Evolutionary conservation across 35 echinoderm and acorn worm genomes (phyloP).

Genomic region (Apostichopus californicus): DNA sequence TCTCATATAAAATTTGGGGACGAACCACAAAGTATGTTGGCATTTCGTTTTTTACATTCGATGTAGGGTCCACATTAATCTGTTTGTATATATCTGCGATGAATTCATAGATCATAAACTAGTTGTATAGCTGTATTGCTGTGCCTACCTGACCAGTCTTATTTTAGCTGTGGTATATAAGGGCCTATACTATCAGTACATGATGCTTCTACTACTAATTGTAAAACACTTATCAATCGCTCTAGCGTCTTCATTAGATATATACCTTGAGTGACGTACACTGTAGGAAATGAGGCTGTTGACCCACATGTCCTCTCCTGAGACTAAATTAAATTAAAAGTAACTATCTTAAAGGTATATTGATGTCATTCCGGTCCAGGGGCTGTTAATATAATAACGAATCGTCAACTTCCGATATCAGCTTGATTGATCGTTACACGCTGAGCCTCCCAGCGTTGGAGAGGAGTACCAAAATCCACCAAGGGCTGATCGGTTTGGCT

Average conservation of each 20-base stretch:
- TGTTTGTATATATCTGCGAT: too few relatives aligned
- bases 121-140: too few relatives aligned
- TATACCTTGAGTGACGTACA: neutral
- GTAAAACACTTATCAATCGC: too few relatives aligned
- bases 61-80: too few relatives aligned
- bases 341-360: slow-evolving; percentile 54
- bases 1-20: too few relatives aligned
- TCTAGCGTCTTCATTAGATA: neutral
- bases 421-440: slow-evolving; percentile 46
- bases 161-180: too few relatives aligned
- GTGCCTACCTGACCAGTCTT: too few relatives aligned
- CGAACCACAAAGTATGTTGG: too few relatives aligned
- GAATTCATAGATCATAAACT: too few relatives aligned
- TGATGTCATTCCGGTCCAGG: slow-evolving; percentile 35
- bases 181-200: too few relatives aligned
- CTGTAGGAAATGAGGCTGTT: slow-evolving; percentile 4
- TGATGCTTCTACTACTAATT: too few relatives aligned
- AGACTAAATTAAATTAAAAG: slow-evolving; percentile 57
- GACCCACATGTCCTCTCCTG: slow-evolving; percentile 31
- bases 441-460: neutral
- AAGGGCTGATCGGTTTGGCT: neutral
- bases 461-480: neutral
- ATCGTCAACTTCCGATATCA: slow-evolving; percentile 37
- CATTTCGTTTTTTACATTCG: too few relatives aligned
- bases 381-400: slow-evolving; percentile 52